Evolutionary conservation across 2,797 vertebrate species (phyloP).

Genomic region (Silurus aristotelis): DNA sequence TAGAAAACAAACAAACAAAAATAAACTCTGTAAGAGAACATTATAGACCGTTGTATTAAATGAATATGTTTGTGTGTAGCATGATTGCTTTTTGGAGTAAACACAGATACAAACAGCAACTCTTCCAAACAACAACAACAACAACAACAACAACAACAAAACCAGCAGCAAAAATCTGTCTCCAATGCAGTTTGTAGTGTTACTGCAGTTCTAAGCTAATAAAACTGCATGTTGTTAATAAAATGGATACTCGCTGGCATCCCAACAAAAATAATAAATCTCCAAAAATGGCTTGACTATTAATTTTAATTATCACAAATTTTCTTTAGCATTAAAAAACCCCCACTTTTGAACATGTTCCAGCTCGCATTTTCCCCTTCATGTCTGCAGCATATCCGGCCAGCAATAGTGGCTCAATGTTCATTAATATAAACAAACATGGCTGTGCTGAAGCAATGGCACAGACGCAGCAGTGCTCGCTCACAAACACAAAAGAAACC

Average conservation of each 20-base stretch:
- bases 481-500: constrained; percentile 18
- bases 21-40: too few relatives aligned
- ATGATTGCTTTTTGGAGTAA: too few relatives aligned
- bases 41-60: too few relatives aligned
- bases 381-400: neutral
- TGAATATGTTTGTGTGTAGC: too few relatives aligned
- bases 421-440: constrained; percentile 34
- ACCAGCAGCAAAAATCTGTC: neutral
- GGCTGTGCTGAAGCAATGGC: constrained; percentile 22
- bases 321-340: neutral
- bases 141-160: neutral
- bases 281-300: neutral
- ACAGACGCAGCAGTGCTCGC: constrained; percentile 7
- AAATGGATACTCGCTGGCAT: neutral
- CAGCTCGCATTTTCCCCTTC: neutral
- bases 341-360: neutral
- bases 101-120: too few relatives aligned
- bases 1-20: too few relatives aligned
- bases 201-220: neutral
- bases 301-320: neutral
- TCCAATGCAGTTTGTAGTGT: neutral
- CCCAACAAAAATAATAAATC: neutral
- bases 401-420: constrained; percentile 28
- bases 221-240: neutral
- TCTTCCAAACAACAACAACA: too few relatives aligned